These are phyloP conservation scores for Neosalanx taihuensis DNA, from an alignment of 2,797 vertebrate genomes.

Conservation along the genomic window DNA sequence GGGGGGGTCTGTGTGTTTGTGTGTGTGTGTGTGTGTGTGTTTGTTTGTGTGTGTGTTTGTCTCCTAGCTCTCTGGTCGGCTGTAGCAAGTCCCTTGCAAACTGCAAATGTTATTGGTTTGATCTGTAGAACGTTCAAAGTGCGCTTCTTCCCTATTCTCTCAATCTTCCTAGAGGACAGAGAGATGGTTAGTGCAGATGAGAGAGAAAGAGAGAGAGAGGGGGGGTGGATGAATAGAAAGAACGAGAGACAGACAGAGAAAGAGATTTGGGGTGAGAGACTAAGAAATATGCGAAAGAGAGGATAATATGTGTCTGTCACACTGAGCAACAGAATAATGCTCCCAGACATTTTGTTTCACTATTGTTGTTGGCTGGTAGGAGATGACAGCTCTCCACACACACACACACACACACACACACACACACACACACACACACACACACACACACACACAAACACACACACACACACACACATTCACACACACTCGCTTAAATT, in stretches of 20 bases:
- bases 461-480: slow-evolving; percentile 31
- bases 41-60: not conserved
- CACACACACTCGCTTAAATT: slow-evolving; percentile 37
- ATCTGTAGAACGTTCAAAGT: not conserved
- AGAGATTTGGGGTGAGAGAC: not conserved
- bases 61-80: not conserved
- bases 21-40: too few species aligned
- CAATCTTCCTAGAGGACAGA: too few species aligned
- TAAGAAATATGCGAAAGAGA: not conserved
- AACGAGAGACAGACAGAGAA: not conserved
- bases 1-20: not conserved
- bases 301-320: slow-evolving; percentile 42
- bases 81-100: not conserved
- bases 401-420: slow-evolving; percentile 32
- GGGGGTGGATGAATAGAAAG: too few species aligned
- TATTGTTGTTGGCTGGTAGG: slow-evolving; percentile 34
- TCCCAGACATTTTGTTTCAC: slow-evolving; percentile 58
- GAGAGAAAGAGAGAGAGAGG: too few species aligned
- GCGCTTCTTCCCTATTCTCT: too few species aligned
- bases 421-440: slow-evolving; percentile 27
- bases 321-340: slow-evolving; percentile 52
- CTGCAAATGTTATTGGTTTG: not conserved
- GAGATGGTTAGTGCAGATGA: too few species aligned
- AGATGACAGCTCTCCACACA: slow-evolving; percentile 38
- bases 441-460: slow-evolving; percentile 29